Conservation (phyloP, 2,797 vertebrate species). For the Naso thynnoides region DNA sequence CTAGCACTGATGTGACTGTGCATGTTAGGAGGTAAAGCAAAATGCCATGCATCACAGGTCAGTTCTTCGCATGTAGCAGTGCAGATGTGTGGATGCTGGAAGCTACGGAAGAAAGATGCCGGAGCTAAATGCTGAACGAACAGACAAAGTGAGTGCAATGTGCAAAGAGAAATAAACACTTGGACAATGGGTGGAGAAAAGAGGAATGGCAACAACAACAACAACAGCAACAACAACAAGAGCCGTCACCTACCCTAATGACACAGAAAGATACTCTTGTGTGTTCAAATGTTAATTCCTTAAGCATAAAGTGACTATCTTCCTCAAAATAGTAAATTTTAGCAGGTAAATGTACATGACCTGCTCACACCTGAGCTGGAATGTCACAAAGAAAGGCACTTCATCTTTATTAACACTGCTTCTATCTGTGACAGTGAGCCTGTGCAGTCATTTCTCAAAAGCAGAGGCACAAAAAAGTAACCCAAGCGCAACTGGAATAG, state of each 20-base stretch:
- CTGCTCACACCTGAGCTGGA: constrained; percentile 42
- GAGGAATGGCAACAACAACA: constrained; percentile 61
- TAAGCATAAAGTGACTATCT: constrained; percentile 34
- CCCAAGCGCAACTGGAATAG: constrained; percentile 41
- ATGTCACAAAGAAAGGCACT: constrained; percentile 51
- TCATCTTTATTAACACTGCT: constrained; percentile 53
- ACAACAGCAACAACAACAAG: constrained; percentile 15
- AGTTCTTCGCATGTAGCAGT: constrained; percentile 54
- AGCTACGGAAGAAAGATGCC: constrained; percentile 56
- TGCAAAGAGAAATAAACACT: constrained; percentile 65
- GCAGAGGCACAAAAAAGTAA: constrained; percentile 23
- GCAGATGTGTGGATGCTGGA: constrained; percentile 59
- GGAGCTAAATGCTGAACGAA: constrained; percentile 53
- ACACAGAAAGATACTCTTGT: constrained; percentile 2
- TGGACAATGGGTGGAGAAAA: constrained; percentile 65
- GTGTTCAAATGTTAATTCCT: constrained; percentile 32
- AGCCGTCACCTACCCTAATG: constrained; percentile 24
- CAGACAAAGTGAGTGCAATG: constrained; percentile 61
- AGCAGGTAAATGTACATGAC: constrained; percentile 1
- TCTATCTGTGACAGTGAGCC: constrained; percentile 49
- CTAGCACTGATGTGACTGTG: constrained; percentile 42
- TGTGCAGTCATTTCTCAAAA: constrained; percentile 51
- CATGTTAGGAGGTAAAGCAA: constrained; percentile 69
- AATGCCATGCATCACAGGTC: constrained; percentile 80
- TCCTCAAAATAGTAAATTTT: constrained; percentile 37